Evolutionary conservation across 2,797 vertebrate species (phyloP), one percentile per base, ranked within the genome.

Genomic region (Acanthopagrus latus): DNA sequence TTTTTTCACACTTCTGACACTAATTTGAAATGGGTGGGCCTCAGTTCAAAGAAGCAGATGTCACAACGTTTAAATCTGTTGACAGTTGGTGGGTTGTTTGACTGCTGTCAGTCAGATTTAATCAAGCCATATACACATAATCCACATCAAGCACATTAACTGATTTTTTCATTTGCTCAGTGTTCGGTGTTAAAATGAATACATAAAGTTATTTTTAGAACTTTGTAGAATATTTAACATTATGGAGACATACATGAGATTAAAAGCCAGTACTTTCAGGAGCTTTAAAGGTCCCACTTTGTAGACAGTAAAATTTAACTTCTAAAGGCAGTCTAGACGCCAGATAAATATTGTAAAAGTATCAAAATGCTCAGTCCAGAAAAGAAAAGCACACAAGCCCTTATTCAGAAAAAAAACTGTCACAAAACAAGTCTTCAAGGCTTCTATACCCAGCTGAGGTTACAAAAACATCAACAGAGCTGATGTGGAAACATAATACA

Each of bases 21-120:
- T 73, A 52, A 64, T 54, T 54, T 74, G 18, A 44, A 54, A 29
- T 59, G 29, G 7, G 18, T 1, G 7, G 13, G 27, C n/a, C 21
- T 21, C 7, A 29, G 10, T 50, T 33, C 14, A 17, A 38, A 48
- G 29, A 68, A 17, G 23, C 70, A 43, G 4, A 41, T 54, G 9
- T 44, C 25, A 21, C 17, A 54, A 44, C 17, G 65, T n/a, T 43
- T 57, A 12, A 60, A 27, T 76, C 9, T 43, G 33, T 54, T 44
- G 12, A 56, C 47, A 41, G 8, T 41, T 56, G 43, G 11, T 51
- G 23, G 23, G 29, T 58, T 82, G 23, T 62, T 57, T 64, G 23
- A 7, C 59, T 41, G 25, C 10, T 51, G 14, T 55, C 25, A 63
- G 7, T 67, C 50, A 60, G 25, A 50, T 46, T 8, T 48, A 12